Evolutionary conservation across 2,797 vertebrate species (phyloP), one percentile per base, ranked within the genome.

Genomic region (Ptychadena robeensis): DNA sequence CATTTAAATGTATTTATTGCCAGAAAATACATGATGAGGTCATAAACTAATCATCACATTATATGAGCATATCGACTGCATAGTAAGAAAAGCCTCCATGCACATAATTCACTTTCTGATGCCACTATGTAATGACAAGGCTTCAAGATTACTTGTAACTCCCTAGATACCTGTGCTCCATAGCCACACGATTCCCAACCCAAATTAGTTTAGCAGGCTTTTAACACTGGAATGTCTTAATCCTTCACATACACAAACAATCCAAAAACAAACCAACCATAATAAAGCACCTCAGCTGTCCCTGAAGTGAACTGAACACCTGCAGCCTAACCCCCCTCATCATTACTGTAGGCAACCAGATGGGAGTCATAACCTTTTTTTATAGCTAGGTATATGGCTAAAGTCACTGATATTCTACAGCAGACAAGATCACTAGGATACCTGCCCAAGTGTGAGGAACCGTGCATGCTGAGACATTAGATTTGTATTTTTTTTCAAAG

Each of bases 341-440:
- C n/a, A 67, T 74, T 74, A 64, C 80, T 81, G 30, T 34, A 68
- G 71, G 63, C 67, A 74, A 65, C 40, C 80, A 81, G 80, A 74
- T 74, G 80, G 80, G 63, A 81, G 80, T 34, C 70, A 81, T 81
- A 81, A 81, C 63, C 11, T 66, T 81, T 81, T 80, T 67, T 68
- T 81, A 66, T 70, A 53, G 38, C 35, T 32, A 37, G 59, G 30
- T 22, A 67, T 67, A 81, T 44, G 53, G 64, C 37, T 44, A 73
- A 25, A 73, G 11, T 22, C 22, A 22, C 9, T 48, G 6, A 9
- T 77, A 32, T 48, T 67, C 14, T 37, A 53, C 44, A 22, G 40
- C 31, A 38, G 48, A 59, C 40, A 37, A 22, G 76, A 68, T 44
- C 48, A 57, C 10, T 67, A 25, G 30, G 37, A 48, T 78, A 34